Evolutionary conservation across 2,797 vertebrate species (phyloP).

Genomic region (Cheirogaleus major): DNA sequence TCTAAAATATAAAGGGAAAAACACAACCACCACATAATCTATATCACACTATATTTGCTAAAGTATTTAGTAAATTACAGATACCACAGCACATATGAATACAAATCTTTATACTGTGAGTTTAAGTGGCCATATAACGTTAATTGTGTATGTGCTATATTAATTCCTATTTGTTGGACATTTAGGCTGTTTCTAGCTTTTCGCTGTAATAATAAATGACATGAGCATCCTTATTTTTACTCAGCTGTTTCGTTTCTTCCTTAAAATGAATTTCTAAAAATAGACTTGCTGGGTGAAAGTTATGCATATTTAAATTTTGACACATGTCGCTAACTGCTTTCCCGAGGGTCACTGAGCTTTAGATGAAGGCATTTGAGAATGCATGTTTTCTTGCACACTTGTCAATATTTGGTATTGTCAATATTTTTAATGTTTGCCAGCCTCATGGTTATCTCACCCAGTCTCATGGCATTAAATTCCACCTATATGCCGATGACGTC

Average conservation of each 20-base stretch:
- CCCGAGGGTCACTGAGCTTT: neutral
- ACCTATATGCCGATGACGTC: neutral
- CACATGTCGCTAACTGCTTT: neutral
- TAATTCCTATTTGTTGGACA: neutral
- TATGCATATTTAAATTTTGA: neutral
- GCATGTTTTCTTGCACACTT: neutral
- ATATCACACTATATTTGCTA: neutral
- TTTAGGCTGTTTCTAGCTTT: neutral
- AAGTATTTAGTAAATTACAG: constrained; percentile 1
- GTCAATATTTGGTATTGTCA: neutral
- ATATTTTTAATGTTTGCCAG: neutral
- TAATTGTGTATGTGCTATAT: neutral
- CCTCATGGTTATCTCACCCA: neutral
- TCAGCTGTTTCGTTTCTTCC: neutral
- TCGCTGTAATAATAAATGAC: neutral
- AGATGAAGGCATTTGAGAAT: neutral
- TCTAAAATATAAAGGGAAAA: neutral
- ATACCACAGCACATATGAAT: neutral
- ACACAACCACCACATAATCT: neutral
- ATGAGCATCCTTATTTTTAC: neutral
- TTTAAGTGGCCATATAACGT: neutral
- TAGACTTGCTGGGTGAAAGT: neutral
- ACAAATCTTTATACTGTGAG: neutral
- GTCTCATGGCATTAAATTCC: neutral
- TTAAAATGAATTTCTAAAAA: constrained; percentile 27